These are phyloP conservation scores for Ophioderma brevispina DNA, from an alignment of 35 echinoderm and acorn worm genomes.

Conservation along the genomic window DNA sequence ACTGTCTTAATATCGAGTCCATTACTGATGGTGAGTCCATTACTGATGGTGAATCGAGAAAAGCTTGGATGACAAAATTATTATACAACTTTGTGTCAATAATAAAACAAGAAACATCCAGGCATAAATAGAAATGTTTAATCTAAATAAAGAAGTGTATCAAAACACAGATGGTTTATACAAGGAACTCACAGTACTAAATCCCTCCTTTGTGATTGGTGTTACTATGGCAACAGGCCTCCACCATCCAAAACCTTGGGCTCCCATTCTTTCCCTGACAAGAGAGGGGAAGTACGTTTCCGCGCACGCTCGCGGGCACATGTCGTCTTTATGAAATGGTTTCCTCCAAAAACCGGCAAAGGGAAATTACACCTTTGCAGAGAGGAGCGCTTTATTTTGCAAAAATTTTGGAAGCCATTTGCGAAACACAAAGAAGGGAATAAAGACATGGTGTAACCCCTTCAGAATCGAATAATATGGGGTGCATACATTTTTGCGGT, in stretches of 20 bases:
- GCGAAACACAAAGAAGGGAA: background rate
- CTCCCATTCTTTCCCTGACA: background rate
- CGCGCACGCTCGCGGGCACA: slow-evolving; percentile 5
- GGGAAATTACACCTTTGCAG: background rate
- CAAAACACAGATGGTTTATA: background rate
- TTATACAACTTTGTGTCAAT: background rate
- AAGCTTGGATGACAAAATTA: no score
- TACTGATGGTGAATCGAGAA: no score
- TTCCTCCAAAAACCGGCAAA: background rate
- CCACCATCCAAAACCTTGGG: slow-evolving; percentile 3
- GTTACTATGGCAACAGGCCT: background rate
- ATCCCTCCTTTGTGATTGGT: background rate
- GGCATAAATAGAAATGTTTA: background rate
- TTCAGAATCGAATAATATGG: background rate
- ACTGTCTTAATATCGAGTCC: no score
- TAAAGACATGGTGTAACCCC: no score
- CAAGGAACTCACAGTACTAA: background rate
- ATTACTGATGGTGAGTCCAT: no score
- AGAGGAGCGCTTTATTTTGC: background rate
- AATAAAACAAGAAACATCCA: background rate
- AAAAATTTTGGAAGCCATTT: background rate
- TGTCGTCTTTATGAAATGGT: slow-evolving; percentile 10
- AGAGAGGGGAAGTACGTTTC: background rate
- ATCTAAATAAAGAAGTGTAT: background rate
- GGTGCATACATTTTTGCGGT: background rate